A percentile compares a stretch with the other conserved stretches of the same genome.
Conservation (phyloP, 2,797 vertebrate genomes). For the Notolepis coatsorum region DNA sequence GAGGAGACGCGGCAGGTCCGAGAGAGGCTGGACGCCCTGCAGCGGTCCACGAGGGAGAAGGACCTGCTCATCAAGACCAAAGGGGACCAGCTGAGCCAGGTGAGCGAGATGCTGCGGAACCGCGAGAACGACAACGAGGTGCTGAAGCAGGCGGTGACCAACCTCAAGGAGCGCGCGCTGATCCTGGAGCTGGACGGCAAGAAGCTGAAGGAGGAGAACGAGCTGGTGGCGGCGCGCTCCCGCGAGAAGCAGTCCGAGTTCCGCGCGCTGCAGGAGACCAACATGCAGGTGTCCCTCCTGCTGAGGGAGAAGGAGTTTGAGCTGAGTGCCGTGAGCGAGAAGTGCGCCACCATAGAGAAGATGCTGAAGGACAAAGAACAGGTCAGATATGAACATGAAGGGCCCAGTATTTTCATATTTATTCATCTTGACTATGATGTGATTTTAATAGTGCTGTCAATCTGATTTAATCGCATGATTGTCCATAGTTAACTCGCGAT, state of each 20-base stretch:
- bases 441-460: too few relatives aligned
- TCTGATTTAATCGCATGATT: too few relatives aligned
- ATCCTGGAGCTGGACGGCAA: conserved; percentile 91
- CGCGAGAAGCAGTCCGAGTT: conserved; percentile 94
- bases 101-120: conserved; percentile 89
- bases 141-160: conserved; percentile 96
- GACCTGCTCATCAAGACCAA: conserved; percentile 96
- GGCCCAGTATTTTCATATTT: neutral
- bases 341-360: conserved; percentile 91
- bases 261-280: conserved; percentile 95
- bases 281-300: conserved; percentile 97
- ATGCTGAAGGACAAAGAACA: conserved; percentile 95
- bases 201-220: conserved; percentile 95
- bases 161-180: conserved; percentile 93
- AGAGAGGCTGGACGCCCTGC: conserved; percentile 86
- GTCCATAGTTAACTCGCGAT: too few relatives aligned
- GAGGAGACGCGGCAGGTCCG: conserved; percentile 82
- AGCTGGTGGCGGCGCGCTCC: conserved; percentile 82
- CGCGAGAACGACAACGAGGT: conserved; percentile 96
- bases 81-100: conserved; percentile 90
- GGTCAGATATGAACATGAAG: conserved; percentile 56
- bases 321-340: conserved; percentile 90
- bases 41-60: conserved; percentile 92
- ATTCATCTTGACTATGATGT: neutral
- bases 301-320: conserved; percentile 96